Evolutionary conservation across 2,113 vertebrate genomes (phyloP).

Genomic region (Entelurus aequoreus): DNA sequence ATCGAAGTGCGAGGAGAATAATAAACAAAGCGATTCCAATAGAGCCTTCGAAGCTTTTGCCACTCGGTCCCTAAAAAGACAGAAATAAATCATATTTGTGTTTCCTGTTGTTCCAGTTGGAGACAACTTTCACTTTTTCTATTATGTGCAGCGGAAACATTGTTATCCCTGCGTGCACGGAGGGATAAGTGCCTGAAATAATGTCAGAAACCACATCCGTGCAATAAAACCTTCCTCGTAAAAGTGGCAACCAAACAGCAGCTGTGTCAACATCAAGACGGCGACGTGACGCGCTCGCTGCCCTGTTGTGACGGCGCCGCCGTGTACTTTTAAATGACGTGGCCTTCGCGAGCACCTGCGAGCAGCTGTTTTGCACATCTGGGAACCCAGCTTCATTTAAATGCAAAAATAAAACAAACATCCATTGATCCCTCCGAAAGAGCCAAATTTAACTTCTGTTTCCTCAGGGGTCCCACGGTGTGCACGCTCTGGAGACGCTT

Average conservation of each 20-base stretch:
- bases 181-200: slow-evolving; percentile 13
- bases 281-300: too few species aligned
- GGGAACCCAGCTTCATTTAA: slow-evolving; percentile 15
- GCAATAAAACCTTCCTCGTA: slow-evolving; percentile 17
- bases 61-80: too few species aligned
- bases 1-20: too few species aligned
- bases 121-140: neutral
- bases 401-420: slow-evolving; percentile 27
- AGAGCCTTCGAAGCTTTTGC: too few species aligned
- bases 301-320: slow-evolving; percentile 12
- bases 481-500: neutral
- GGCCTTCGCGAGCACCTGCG: slow-evolving; percentile 17
- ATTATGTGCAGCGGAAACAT: neutral
- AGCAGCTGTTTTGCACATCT: slow-evolving; percentile 33
- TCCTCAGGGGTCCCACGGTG: neutral
- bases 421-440: slow-evolving; percentile 24
- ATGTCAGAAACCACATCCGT: slow-evolving; percentile 10
- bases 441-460: slow-evolving; percentile 18
- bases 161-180: slow-evolving; percentile 2
- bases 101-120: neutral
- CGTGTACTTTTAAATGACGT: slow-evolving; percentile 21
- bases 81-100: too few species aligned
- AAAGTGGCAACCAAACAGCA: slow-evolving; percentile 29
- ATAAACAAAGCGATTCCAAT: too few species aligned
- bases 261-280: slow-evolving; percentile 9